Base-by-base conservation (phyloP, 2,888 invertebrate genomes). In the Drosophila engyochracea region DNA sequence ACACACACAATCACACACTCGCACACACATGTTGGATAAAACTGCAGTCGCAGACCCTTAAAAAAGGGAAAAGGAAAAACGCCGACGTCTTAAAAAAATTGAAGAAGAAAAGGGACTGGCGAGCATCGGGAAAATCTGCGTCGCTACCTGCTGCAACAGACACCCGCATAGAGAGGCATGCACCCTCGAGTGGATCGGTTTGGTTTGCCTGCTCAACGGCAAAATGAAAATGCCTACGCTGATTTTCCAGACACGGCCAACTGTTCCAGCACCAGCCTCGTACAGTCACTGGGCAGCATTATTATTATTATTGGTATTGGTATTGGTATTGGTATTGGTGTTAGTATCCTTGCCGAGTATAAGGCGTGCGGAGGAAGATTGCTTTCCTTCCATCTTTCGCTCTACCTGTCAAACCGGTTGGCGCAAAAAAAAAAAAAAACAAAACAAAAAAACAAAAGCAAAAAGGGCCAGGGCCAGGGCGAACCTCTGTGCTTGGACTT, bases 341-440 rank as follows among this genome's bases (percentile, higher is more conserved):
- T 39, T 33, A 74, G 81, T 85, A 91, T 86, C 91, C 91, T 88
- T 76, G 70, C 80, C 37, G 55, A 74, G 73, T 55, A 60, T 67
- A 71, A 76, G 88, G 90, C 85, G 87, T 89, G 84, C 76, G 83
- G 74, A 57, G 63, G 70, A 49, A 61, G 57, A 49, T 64, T 51
- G 78, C 81, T 66, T 70, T 60, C 65, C 49, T 37, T 62, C 49
- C 68, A 41, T 39, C 31, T 22, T 37, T 70, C 47, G 39, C 30
- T 49, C 39, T 89, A 89, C 89, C 89, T 89, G 89, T 81, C 76
- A 81, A 88, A 91, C 85, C 86, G 91, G 87, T 87, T 91, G 64
- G 76, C 70, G 82, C 68, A 71, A 75, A 79, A 70, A 76, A 65
- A 62, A 74, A 82, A 22, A 14, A 1, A 5, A 30, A 30, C 1